Conservation (phyloP, 2,888 invertebrate genomes). For the Lypha dubia region DNA sequence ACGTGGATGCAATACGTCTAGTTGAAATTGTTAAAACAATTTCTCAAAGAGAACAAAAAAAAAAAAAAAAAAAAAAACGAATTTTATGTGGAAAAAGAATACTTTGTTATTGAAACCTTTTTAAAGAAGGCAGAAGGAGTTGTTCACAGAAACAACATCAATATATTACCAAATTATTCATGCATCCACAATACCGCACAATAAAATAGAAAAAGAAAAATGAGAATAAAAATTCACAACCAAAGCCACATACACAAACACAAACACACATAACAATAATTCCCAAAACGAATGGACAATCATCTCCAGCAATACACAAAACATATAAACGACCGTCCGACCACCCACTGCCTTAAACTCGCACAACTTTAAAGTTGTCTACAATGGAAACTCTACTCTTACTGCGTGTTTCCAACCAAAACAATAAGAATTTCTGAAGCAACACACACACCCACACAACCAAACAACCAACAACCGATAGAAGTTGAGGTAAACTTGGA, state of each 20-base stretch:
- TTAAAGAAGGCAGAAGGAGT: constrained; percentile 1
- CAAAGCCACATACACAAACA: not conserved
- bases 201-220: constrained; percentile 52
- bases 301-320: not conserved
- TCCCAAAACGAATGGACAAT: constrained; percentile 9
- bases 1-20: not conserved
- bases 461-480: not conserved
- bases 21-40: not conserved
- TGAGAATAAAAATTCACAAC: not conserved
- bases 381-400: constrained; percentile 28
- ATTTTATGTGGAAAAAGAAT: not conserved
- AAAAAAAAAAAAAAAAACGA: not conserved
- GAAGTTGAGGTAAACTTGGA: constrained; percentile 31
- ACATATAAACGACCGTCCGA: not conserved
- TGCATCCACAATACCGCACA: constrained; percentile 64
- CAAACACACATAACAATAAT: constrained; percentile 19
- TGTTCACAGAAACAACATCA: constrained; percentile 3
- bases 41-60: not conserved
- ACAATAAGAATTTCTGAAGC: constrained; percentile 23
- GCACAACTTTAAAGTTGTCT: constrained; percentile 42
- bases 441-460: not conserved
- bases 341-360: constrained; percentile 49
- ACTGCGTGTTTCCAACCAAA: not conserved
- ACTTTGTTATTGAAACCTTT: constrained; percentile 12
- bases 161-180: constrained; percentile 62